A percentile compares a stretch with the other conserved stretches of the same genome.
phyloP scores from a whole-genome alignment of 2,888 invertebrate genomes.

The Limenitis camilla region DNA sequence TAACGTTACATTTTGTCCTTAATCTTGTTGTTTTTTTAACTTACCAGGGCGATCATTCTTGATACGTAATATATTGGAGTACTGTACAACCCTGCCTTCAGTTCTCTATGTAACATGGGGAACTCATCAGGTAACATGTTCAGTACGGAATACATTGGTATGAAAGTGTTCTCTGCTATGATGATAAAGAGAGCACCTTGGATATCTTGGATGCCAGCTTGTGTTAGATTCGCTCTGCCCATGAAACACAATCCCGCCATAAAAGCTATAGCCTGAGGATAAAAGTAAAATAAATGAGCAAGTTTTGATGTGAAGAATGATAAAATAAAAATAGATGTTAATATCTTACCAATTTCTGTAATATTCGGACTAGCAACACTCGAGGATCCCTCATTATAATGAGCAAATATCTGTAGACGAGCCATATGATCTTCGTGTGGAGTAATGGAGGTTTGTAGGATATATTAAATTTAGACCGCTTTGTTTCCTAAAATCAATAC shows the following conservation, averaged over 20 bases:
- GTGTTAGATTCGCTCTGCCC: constrained; percentile 81
- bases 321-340: too few species aligned
- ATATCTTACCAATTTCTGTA: constrained; percentile 85
- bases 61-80: constrained; percentile 87
- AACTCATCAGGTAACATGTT: constrained; percentile 87
- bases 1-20: neutral
- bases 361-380: constrained; percentile 81
- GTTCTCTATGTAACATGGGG: constrained; percentile 86
- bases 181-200: constrained; percentile 92
- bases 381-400: constrained; percentile 87
- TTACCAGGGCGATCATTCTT: constrained; percentile 85
- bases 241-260: constrained; percentile 90
- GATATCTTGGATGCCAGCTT: constrained; percentile 88
- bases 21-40: constrained; percentile 17
- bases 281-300: neutral
- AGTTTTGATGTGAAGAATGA: neutral
- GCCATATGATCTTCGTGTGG: constrained; percentile 82
- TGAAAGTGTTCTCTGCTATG: constrained; percentile 92
- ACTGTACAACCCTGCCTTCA: constrained; percentile 87
- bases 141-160: constrained; percentile 92
- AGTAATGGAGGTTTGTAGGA: constrained; percentile 77
- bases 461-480: constrained; percentile 32
- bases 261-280: constrained; percentile 77
- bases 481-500: constrained; percentile 36
- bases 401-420: constrained; percentile 83